Evolutionary conservation across 2,888 invertebrate species (phyloP).

Genomic region (Habroteleia sp.): DNA sequence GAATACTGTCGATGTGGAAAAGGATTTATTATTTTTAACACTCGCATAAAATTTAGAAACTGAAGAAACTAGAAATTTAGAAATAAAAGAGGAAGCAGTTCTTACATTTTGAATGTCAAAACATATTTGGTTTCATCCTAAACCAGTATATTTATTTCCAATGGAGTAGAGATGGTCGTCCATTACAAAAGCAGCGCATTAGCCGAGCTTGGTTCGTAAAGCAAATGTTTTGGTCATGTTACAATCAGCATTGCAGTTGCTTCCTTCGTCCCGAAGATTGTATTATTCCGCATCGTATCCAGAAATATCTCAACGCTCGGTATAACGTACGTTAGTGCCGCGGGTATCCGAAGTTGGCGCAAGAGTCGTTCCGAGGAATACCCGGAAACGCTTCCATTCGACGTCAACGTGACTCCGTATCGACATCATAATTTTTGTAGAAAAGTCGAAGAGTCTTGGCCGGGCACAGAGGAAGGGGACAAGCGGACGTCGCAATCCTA

Average conservation of each 20-base stretch:
- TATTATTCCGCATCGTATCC: constrained; percentile 52
- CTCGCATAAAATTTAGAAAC: too few species aligned
- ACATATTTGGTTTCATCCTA: too few species aligned
- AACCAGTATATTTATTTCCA: constrained; percentile 11
- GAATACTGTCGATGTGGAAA: too few species aligned
- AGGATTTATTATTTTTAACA: too few species aligned
- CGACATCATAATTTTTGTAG: constrained; percentile 74
- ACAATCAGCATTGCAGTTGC: constrained; percentile 42
- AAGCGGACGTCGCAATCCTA: constrained; percentile 38
- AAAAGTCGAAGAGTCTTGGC: constrained; percentile 63
- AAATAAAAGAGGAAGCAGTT: too few species aligned
- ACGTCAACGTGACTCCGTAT: constrained; percentile 73
- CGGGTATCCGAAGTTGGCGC: constrained; percentile 53
- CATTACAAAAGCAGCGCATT: constrained; percentile 46
- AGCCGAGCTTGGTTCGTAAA: constrained; percentile 35
- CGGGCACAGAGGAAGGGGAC: constrained; percentile 29
- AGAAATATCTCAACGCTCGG: constrained; percentile 55
- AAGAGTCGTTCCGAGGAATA: constrained; percentile 66
- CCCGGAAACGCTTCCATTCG: constrained; percentile 68
- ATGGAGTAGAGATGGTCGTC: constrained; percentile 17
- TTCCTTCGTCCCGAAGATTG: constrained; percentile 35
- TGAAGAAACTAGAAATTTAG: too few species aligned
- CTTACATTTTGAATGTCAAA: too few species aligned
- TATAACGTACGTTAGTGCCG: constrained; percentile 55
- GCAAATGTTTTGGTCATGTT: constrained; percentile 48